These are phyloP conservation scores for Python bivittatus DNA, from an alignment of 2,113 vertebrate genomes.

Conservation along the genomic window DNA sequence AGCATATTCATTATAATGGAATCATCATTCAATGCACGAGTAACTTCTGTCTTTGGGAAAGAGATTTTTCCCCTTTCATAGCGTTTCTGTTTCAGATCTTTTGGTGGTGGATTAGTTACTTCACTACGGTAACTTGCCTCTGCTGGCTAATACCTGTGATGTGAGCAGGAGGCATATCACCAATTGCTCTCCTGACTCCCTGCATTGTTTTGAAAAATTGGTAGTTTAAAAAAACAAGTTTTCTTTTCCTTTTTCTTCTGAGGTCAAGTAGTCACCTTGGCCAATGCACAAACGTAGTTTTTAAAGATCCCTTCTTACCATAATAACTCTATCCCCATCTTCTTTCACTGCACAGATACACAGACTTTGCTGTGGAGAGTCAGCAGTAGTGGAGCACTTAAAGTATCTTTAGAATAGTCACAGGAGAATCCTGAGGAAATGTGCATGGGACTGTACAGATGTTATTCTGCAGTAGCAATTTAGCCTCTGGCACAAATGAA, in stretches of 20 bases:
- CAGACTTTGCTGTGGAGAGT: not conserved
- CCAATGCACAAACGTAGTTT: not conserved
- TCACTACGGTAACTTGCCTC: not conserved
- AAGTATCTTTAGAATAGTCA: not conserved
- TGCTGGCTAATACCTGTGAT: not conserved
- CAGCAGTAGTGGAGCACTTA: not conserved
- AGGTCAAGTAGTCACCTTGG: not conserved
- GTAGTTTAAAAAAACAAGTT: not conserved
- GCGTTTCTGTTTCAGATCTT: not conserved
- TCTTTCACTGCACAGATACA: not conserved
- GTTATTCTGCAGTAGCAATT: not conserved
- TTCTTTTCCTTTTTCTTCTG: constrained; percentile 1
- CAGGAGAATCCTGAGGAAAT: not conserved
- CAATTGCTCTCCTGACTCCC: not conserved
- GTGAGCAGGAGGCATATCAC: not conserved
- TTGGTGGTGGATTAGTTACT: not conserved
- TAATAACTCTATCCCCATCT: not conserved
- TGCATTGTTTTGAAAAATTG: not conserved
- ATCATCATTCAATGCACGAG: not conserved
- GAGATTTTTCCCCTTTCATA: not conserved
- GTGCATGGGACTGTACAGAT: not conserved
- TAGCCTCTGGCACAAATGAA: not conserved
- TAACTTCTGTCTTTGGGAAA: not conserved
- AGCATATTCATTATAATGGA: not conserved
- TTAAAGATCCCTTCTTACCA: not conserved